phyloP scores from a whole-genome alignment of 2,113 vertebrate species.

The Micronisus gabar region DNA sequence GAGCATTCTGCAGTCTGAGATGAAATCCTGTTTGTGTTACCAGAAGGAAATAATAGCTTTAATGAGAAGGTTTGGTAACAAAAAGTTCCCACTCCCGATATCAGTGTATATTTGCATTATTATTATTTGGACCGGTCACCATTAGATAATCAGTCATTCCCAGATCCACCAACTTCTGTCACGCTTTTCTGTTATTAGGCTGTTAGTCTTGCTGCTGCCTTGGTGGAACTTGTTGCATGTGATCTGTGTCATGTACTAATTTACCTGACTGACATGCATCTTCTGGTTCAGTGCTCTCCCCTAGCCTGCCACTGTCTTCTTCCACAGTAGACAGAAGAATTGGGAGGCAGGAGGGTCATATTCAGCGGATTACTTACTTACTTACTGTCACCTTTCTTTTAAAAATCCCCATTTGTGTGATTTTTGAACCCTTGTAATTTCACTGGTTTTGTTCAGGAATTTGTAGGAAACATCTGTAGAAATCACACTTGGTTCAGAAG shows the following conservation, averaged over 20 bases:
- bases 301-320: constrained; percentile 50
- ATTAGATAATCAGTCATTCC: not conserved
- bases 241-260: constrained; percentile 42
- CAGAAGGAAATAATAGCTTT: not conserved
- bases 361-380: not conserved
- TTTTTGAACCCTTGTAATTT: not conserved
- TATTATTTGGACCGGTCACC: not conserved
- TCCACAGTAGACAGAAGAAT: constrained; percentile 16
- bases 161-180: not conserved
- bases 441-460: not conserved
- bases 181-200: not conserved
- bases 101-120: not conserved
- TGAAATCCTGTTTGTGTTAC: not conserved
- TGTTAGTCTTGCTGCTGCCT: not conserved
- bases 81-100: not conserved
- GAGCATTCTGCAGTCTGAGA: not conserved
- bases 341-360: constrained; percentile 27
- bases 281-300: constrained; percentile 44
- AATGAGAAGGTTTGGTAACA: not conserved
- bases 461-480: not conserved
- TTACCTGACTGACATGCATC: constrained; percentile 20
- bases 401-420: not conserved
- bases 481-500: not conserved
- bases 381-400: not conserved
- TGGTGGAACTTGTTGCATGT: constrained; percentile 37